Percentiles rank a stretch among this genome's conserved stretches.
Evolutionary conservation across 1,140 invertebrate species (phyloP).

Genomic region (Leptonema lineaticorne): DNA sequence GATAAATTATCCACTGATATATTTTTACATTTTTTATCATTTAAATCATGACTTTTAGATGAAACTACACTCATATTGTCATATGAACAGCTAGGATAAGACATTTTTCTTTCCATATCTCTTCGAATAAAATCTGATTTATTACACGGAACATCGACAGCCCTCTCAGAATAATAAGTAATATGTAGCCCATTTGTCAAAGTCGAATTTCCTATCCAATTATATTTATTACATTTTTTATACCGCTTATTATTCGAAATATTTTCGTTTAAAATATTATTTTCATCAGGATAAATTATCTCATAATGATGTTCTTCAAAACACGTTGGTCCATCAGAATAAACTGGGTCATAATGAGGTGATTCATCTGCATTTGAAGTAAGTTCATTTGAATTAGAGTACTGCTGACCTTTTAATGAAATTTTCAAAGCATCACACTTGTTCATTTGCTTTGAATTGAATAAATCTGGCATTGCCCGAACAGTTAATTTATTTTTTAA

Average conservation of each 20-base stretch:
- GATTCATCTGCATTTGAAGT: slow-evolving; percentile 21
- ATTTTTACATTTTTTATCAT: slow-evolving; percentile 39
- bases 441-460: slow-evolving; percentile 25
- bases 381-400: slow-evolving; percentile 10
- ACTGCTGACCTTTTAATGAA: slow-evolving; percentile 8
- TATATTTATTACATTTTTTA: slow-evolving; percentile 29
- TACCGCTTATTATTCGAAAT: slow-evolving; percentile 29
- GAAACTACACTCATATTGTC: slow-evolving; percentile 52
- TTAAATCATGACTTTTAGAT: slow-evolving; percentile 45
- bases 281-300: slow-evolving; percentile 44
- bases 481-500: slow-evolving; percentile 36
- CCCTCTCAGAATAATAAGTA: slow-evolving; percentile 40
- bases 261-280: slow-evolving; percentile 38
- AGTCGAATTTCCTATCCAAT: slow-evolving; percentile 21
- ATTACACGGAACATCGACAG: slow-evolving; percentile 45
- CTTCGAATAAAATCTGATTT: slow-evolving; percentile 40
- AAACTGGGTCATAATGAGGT: slow-evolving; percentile 50
- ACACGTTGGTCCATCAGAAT: slow-evolving; percentile 44
- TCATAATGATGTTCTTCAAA: slow-evolving; percentile 53
- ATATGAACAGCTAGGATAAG: slow-evolving; percentile 37
- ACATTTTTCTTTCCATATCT: slow-evolving; percentile 41
- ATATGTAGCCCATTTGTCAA: neutral
- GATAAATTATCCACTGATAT: slow-evolving; percentile 56
- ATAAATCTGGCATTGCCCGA: slow-evolving; percentile 35
- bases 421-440: slow-evolving; percentile 28